A percentile compares a stretch with the other conserved stretches of the same genome.
Conservation (phyloP, 2,797 vertebrate genomes). For the Clarias platycephalus region DNA sequence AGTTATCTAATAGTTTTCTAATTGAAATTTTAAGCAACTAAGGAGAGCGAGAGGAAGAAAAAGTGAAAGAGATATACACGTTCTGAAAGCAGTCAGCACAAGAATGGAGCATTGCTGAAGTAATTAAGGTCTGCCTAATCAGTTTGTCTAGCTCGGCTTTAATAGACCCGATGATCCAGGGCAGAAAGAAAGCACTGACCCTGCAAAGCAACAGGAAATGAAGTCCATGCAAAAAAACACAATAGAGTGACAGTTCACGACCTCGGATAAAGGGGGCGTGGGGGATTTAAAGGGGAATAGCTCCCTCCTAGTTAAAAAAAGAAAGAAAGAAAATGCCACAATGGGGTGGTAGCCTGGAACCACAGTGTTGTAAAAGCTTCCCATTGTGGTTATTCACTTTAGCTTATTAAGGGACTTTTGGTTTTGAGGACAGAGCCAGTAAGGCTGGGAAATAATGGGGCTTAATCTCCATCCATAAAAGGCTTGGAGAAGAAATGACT, state of each 20-base stretch:
- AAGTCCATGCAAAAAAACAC: constrained; percentile 50
- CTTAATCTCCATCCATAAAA: constrained; percentile 29
- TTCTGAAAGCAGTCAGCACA: constrained; percentile 30
- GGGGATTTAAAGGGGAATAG: constrained; percentile 25
- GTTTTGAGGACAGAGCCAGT: constrained; percentile 37
- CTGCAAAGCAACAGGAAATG: constrained; percentile 63
- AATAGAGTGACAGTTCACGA: constrained; percentile 54
- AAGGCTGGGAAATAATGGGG: constrained; percentile 32
- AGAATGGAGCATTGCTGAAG: constrained; percentile 37
- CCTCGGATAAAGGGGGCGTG: constrained; percentile 25
- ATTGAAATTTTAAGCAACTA: background rate
- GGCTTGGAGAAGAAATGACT: constrained; percentile 20
- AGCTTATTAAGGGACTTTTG: constrained; percentile 47
- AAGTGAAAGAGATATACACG: constrained; percentile 9
- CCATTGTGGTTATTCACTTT: constrained; percentile 43
- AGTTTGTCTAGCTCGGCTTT: constrained; percentile 53
- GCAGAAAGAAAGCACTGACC: constrained; percentile 58
- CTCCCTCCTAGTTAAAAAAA: constrained; percentile 36
- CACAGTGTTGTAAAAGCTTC: constrained; percentile 49
- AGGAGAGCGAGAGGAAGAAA: background rate
- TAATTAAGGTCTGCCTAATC: constrained; percentile 59
- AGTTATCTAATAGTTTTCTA: background rate
- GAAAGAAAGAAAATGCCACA: constrained; percentile 20
- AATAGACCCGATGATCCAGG: constrained; percentile 56
- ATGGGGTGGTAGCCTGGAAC: constrained; percentile 27